Conservation (phyloP, 2,113 vertebrate species). For the Clarias magur region DNA sequence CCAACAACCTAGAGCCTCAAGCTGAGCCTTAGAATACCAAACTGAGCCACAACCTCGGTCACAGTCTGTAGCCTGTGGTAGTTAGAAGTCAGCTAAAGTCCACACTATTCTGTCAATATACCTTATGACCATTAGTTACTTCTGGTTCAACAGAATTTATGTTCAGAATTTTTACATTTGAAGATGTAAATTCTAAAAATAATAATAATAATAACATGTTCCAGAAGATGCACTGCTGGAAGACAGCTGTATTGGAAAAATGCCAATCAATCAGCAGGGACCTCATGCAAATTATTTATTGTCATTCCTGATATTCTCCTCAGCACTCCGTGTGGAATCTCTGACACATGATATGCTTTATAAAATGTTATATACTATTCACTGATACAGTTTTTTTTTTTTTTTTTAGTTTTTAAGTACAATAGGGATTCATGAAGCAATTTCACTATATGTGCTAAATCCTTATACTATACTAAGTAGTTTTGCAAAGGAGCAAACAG, state of each 20-base stretch:
- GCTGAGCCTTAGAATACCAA: too few species aligned
- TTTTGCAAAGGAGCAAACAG: not conserved
- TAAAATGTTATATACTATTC: not conserved
- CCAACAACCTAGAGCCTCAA: too few species aligned
- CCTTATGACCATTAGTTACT: not conserved
- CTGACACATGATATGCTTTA: not conserved
- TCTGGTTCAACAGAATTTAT: not conserved
- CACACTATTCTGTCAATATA: not conserved
- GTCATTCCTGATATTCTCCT: not conserved
- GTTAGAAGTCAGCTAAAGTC: not conserved
- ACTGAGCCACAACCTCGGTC: too few species aligned
- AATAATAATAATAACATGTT: not conserved
- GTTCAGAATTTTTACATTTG: too few species aligned
- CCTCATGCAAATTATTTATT: not conserved
- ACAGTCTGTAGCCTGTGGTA: not conserved
- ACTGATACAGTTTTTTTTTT: not conserved
- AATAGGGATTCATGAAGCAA: not conserved
- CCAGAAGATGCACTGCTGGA: not conserved
- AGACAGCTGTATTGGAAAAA: not conserved
- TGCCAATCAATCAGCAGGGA: not conserved
- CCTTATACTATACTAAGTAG: not conserved
- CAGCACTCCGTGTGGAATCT: not conserved
- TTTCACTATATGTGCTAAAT: not conserved
- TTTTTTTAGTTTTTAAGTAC: not conserved
- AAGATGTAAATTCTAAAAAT: not conserved